phyloP scores from a whole-genome alignment of 2,797 vertebrate genomes.

The Euphonia xanthogaster region DNA sequence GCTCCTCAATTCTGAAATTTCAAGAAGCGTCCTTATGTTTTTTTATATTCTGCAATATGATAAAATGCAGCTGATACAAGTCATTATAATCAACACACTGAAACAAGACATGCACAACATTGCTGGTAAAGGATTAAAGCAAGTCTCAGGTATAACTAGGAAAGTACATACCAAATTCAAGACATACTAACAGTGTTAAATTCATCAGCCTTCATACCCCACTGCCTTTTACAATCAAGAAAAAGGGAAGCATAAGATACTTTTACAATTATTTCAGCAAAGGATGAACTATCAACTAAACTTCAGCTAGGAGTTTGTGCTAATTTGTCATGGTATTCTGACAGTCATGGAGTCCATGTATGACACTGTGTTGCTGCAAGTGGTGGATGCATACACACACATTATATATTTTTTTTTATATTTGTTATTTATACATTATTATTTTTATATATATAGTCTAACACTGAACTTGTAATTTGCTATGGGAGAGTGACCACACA shows the following conservation, averaged over 20 bases:
- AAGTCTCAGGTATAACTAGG: background rate
- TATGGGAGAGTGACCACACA: background rate
- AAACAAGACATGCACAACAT: background rate
- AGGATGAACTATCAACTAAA: background rate
- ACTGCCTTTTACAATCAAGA: background rate
- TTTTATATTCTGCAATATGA: background rate
- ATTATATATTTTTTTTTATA: background rate
- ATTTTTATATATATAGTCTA: background rate
- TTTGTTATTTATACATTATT: background rate
- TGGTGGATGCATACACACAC: background rate
- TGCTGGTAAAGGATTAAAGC: background rate
- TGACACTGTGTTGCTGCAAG: background rate
- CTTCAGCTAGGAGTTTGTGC: background rate
- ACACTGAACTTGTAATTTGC: background rate
- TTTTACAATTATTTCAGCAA: background rate
- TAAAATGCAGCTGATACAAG: background rate
- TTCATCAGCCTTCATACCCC: background rate
- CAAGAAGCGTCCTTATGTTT: background rate
- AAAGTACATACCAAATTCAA: background rate
- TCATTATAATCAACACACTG: background rate
- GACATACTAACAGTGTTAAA: background rate
- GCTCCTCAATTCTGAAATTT: background rate
- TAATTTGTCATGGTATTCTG: background rate
- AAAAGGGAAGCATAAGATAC: background rate
- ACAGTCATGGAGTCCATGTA: background rate